Conservation (phyloP, 2,113 vertebrate species). For the Paralichthys olivaceus region DNA sequence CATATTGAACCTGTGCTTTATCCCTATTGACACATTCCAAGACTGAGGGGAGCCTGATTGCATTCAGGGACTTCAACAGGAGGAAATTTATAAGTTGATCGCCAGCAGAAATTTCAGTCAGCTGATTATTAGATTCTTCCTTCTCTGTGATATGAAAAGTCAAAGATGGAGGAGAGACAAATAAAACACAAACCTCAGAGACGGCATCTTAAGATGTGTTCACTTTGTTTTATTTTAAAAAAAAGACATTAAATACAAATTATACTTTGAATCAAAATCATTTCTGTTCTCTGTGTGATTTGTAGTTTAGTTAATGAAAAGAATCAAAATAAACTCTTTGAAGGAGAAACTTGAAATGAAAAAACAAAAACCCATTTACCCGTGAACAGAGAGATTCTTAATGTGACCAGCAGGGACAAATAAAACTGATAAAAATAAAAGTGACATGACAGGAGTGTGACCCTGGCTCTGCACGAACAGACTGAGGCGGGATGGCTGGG, state of each 20-base stretch:
- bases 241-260: slow-evolving; percentile 86
- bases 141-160: neutral
- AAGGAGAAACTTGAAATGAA: slow-evolving; percentile 69
- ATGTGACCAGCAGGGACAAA: slow-evolving; percentile 58
- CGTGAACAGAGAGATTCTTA: slow-evolving; percentile 80
- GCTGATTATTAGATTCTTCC: neutral
- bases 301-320: slow-evolving; percentile 81
- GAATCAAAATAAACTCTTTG: slow-evolving; percentile 65
- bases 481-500: slow-evolving; percentile 71
- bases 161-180: neutral
- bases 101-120: slow-evolving; percentile 14
- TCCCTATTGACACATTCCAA: slow-evolving; percentile 78
- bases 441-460: slow-evolving; percentile 53
- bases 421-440: slow-evolving; percentile 22
- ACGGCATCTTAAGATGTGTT: slow-evolving; percentile 75
- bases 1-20: slow-evolving; percentile 76
- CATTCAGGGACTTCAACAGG: slow-evolving; percentile 40
- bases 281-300: slow-evolving; percentile 80
- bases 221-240: slow-evolving; percentile 81
- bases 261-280: slow-evolving; percentile 79
- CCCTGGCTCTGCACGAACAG: slow-evolving; percentile 69
- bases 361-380: slow-evolving; percentile 71
- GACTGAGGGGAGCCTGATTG: slow-evolving; percentile 70
- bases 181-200: neutral
- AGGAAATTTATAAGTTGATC: slow-evolving; percentile 42